These are phyloP conservation scores for Trinectes maculatus DNA, from an alignment of 2,113 vertebrate genomes.

Conservation along the genomic window DNA sequence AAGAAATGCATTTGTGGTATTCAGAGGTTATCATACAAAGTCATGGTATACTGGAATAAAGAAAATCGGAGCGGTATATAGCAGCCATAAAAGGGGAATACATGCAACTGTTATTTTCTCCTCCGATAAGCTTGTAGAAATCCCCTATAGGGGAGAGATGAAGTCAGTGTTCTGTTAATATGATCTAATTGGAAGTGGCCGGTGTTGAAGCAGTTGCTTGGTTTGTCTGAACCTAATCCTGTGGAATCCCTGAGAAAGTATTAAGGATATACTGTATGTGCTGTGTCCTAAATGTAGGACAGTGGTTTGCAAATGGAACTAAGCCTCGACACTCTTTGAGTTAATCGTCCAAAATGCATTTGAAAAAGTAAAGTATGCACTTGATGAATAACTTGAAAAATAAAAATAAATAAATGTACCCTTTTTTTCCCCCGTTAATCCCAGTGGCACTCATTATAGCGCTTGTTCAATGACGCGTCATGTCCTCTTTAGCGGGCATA, in stretches of 20 bases:
- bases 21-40: conserved; percentile 5
- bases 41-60: background rate
- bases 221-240: conserved; percentile 70
- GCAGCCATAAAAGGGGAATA: conserved; percentile 22
- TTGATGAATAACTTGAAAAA: conserved; percentile 13
- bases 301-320: conserved; percentile 56
- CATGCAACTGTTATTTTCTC: conserved; percentile 27
- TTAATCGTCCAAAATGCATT: conserved; percentile 26
- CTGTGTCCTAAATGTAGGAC: conserved; percentile 56
- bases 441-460: no score
- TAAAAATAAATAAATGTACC: background rate
- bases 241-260: conserved; percentile 64
- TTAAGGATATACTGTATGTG: conserved; percentile 56
- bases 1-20: background rate
- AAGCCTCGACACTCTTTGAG: conserved; percentile 38
- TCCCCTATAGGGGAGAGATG: conserved; percentile 60
- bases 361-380: conserved; percentile 28
- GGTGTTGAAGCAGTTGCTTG: conserved; percentile 66
- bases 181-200: conserved; percentile 73
- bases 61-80: conserved; percentile 1
- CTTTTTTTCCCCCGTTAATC: no score
- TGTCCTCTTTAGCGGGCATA: no score
- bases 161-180: conserved; percentile 70
- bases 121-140: conserved; percentile 55
- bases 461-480: no score